phyloP scores from a whole-genome alignment of 2,113 vertebrate species.

The Fregata magnificens region DNA sequence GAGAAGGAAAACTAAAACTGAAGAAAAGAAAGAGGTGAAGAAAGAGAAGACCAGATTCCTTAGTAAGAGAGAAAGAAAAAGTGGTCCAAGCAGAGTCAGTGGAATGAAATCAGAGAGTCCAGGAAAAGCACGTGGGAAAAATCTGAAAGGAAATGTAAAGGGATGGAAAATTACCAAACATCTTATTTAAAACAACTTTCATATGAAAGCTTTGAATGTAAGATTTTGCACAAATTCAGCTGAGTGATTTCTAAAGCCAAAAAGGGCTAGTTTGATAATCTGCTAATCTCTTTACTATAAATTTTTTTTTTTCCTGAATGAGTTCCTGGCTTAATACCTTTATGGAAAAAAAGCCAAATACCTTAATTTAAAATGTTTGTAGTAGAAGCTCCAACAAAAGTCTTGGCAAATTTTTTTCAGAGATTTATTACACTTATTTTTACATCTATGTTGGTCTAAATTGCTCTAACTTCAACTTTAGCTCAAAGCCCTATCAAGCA shows the following conservation, averaged over 20 bases:
- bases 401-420: neutral
- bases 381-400: neutral
- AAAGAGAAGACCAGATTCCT: neutral
- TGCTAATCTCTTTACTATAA: neutral
- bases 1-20: neutral
- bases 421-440: neutral
- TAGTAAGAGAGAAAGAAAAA: neutral
- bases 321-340: neutral
- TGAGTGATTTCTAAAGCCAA: neutral
- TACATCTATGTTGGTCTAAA: neutral
- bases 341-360: neutral
- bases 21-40: neutral
- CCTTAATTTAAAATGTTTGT: neutral
- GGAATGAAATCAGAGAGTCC: neutral
- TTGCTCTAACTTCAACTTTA: neutral
- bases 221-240: neutral
- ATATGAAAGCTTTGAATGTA: neutral
- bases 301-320: neutral
- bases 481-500: neutral
- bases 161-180: neutral
- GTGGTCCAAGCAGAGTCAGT: neutral
- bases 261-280: neutral
- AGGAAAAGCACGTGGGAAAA: neutral
- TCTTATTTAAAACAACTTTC: neutral
- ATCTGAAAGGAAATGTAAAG: neutral